Base-by-base conservation (phyloP, 2,888 invertebrate genomes). In the Drosophila meridionalis region DNA sequence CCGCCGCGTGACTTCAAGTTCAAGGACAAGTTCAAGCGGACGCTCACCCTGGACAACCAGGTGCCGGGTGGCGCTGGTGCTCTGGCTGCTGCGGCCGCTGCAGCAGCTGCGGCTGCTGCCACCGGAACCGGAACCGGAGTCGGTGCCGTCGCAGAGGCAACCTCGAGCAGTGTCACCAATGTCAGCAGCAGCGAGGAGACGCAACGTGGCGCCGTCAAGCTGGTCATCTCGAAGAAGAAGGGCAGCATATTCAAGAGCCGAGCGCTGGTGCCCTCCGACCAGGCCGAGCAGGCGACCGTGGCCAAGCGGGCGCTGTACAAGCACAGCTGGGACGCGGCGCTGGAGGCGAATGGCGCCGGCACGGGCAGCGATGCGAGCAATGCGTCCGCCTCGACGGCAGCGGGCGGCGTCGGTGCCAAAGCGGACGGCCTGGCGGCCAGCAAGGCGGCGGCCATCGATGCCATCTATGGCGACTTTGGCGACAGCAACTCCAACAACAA, bases 201-300 rank as follows among this genome's bases (percentile, higher is more conserved):
- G 14, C 91, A 90, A 34, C 91, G 92, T 0, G 85, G 91, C 32
- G 86, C 92, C 91, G 96, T 95, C 28, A 96, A 96, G 89, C 92
- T 96, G 76, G 95, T 96, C 26, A 96, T 96, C 76, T 96, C 96
- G 2, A 96, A 96, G 92, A 97, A 97, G 92, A 97, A 98, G 91
- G 97, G 97, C 55, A 97, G 97, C 87, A 97, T 98, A 92, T 98
- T 98, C 91, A 98, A 98, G 91, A 97, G 97, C 90, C 95, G 97
- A 68, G 96, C 96, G 14, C 93, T 96, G 77, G 95, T 95, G 20
- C 89, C 87, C 1, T 89, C 91, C n/a, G 92, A 91, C 48, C 90
- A 92, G 67, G 94, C 91, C 2, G 90, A 92, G 66, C 87, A 91
- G 59, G 88, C 75, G 95, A 95, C 64, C 93, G 95, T 70, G 96